These are phyloP conservation scores for Maniola jurtina DNA, from an alignment of 1,140 invertebrate genomes.

Conservation along the genomic window DNA sequence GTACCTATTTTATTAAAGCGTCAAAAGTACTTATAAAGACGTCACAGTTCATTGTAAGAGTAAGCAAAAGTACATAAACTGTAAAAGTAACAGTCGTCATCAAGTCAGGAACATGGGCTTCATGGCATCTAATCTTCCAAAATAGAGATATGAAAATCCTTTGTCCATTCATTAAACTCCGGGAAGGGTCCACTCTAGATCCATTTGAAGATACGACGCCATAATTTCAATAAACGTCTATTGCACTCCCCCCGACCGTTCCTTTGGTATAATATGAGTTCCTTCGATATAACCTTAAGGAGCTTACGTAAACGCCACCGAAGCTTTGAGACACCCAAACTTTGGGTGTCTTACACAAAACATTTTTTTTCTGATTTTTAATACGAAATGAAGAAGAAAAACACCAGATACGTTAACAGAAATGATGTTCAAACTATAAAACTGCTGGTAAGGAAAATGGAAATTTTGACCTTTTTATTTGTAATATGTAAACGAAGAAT, in stretches of 20 bases:
- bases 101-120: too few species aligned
- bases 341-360: too few species aligned
- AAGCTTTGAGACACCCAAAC: neutral
- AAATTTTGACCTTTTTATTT: too few species aligned
- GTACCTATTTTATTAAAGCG: too few species aligned
- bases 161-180: conserved; percentile 28
- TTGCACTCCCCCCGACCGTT: conserved; percentile 36
- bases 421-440: too few species aligned
- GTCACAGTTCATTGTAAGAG: too few species aligned
- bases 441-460: too few species aligned
- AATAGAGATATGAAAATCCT: conserved; percentile 28
- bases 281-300: conserved; percentile 16
- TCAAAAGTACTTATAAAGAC: too few species aligned
- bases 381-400: too few species aligned
- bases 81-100: neutral
- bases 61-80: neutral
- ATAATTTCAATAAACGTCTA: conserved; percentile 64
- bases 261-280: conserved; percentile 27
- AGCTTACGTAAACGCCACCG: neutral
- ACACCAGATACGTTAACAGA: too few species aligned
- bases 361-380: too few species aligned
- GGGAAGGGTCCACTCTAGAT: conserved; percentile 42
- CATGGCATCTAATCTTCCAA: conserved; percentile 15
- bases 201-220: conserved; percentile 43
- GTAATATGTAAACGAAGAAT: too few species aligned